Evolutionary conservation across 2,797 vertebrate genomes (phyloP), one percentile per base, ranked within the genome.

Genomic region (Enteromius mattozi): DNA sequence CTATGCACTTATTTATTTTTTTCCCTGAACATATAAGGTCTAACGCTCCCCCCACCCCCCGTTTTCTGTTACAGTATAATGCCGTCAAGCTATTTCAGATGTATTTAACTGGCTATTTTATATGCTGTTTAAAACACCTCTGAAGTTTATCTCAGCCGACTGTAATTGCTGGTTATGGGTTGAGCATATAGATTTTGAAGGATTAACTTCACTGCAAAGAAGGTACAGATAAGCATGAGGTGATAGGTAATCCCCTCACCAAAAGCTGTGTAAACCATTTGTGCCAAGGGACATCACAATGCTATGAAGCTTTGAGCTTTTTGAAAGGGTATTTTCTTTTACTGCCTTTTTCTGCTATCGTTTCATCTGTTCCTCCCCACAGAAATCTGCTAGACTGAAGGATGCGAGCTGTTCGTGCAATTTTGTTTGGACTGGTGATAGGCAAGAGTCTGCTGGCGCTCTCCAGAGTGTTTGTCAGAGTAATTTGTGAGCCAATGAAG

Each of bases 291-390:
- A 88, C 83, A 82, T 81, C 86, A 85, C 88, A 86, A 84, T 80
- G 74, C 68, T 63, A 40, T 59, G 88, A 86, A 82, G 61, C 83
- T 76, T 82, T 75, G 61, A 63, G 63, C 68, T 81, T 83, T 78
- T 78, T 82, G 56, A 88, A 88, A 85, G 61, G 77, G 33, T 83
- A 74, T 84, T 86, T 85, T 85, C 21, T 87, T 80, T 75, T 85
- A 37, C 65, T 2, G 61, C 47, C 19, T 81, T 56, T 65, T 12
- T 84, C 54, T 45, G 49, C 40, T 77, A 83, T 80, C 68, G 2
- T 78, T 86, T 68, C 63, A 87, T 86, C 85, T 79, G 40, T 78
- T 77, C 77, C 72, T 90, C 83, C 85, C 71, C 12, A 80, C 74
- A 51, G 86, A 88, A 86, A 87, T 88, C 77, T 3, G 76, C 70